Evolutionary conservation across 1,140 invertebrate species (phyloP), one percentile per base, ranked within the genome.

Genomic region (Neodiprion fabricii): DNA sequence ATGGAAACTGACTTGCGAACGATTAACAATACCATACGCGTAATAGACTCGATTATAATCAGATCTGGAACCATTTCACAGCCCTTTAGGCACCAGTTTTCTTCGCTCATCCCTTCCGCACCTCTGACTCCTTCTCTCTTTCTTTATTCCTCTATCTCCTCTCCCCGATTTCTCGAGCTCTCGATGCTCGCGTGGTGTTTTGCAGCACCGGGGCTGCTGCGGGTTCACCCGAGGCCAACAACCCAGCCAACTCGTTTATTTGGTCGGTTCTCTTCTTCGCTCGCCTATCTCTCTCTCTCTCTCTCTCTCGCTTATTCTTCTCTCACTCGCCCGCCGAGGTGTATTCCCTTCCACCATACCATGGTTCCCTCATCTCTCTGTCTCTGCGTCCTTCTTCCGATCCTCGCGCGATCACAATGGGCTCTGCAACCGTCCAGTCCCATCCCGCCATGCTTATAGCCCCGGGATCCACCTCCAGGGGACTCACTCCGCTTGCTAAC

Each of bases 101-200:
- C 79, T 74, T 81, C 85, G 82, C 83, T 84, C 80, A 81, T 80
- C 78, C 82, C 83, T 80, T 78, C 83, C 80, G 77, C 17, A 21
- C 76, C 78, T 70, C 76, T 61, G 67, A 74, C 67, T 71, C 77
- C 74, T 28, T 61, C 28, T 67, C 48, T 21, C 28, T 67, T n/a
- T 17, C 66, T 10, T 9, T 17, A 48, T 40, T 76, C 70, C 71
- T 21, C 72, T 75, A 11, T 53, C 69, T 72, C 68, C 17, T 49
- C 12, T 14, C 17, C 12, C 21, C 67, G 40, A 69, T 23, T 9
- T 40, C 53, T 74, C 75, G 76, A 74, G 76, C 77, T 76, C 72
- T 78, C 76, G 70, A 74, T 76, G 72, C 79, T 72, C 53, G 53
- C 8, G 53, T 61, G 53, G 53, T 61, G 53, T 61, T 61, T 61